Evolutionary conservation across 2,113 vertebrate species (phyloP), one percentile per base, ranked within the genome.

Genomic region (Urocynchramus pylzowi): DNA sequence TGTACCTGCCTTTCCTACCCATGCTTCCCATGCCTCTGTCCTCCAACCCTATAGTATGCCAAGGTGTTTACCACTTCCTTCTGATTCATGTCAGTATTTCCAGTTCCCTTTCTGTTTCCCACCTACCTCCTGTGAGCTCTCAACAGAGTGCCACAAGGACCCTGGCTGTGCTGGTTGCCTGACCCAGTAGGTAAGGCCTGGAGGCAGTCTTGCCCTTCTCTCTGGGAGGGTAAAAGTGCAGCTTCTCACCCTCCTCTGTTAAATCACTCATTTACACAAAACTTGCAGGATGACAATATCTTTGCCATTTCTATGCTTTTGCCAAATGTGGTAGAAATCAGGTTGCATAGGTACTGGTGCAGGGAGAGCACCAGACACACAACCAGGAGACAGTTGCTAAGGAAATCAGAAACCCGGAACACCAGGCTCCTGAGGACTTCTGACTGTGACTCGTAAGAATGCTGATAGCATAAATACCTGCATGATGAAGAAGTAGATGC

Each of bases 71-170:
- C 31, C 52, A n/a, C 30, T 89, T 74, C 45, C 54, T 78, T n/a
- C 77, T 92, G 45, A 31, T n/a, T 88, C 47, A 44, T 45, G 31
- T 45, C 37, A 45, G 10, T 69, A 45, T 61, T 83, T 90, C 63
- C 50, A 65, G 15, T 23, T 76, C 37, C 50, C 13, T 31, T 76
- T 22, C 52, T 73, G 26, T n/a, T 59, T 85, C 50, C 63, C 23
- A 50, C 20, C 41, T 60, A 27, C n/a, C 49, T 47, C 70, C 6
- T 52, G 13, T 47, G n/a, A 28, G 57, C 37, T 79, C 63, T 64
- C 59, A 82, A 9, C 9, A 0, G 2, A 68, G 52, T 1, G 2
- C 56, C 2, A 2, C 0, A 5, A 84, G 47, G 60, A 27, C 61
- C 49, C 49, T 90, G 74, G 57, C 42, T 50, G 49, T 68, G 63